phyloP scores from a whole-genome alignment of 1,140 invertebrate genomes.

The Marisa cornuarietis region DNA sequence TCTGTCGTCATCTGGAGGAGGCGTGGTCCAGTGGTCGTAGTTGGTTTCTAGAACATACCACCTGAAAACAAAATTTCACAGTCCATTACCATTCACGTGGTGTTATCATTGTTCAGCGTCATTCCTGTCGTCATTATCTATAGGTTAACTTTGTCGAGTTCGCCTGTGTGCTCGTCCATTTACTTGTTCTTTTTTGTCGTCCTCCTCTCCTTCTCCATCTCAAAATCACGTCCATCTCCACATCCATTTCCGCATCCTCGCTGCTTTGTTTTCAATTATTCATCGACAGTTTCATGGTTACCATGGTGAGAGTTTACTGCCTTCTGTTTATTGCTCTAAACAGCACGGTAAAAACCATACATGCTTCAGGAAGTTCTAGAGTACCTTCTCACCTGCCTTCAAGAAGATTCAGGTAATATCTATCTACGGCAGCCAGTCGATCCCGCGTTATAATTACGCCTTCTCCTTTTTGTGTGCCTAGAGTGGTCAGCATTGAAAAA shows the following conservation, averaged over 20 bases:
- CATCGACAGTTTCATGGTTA: not conserved
- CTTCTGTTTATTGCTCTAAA: too few species aligned
- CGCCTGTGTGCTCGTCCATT: not conserved
- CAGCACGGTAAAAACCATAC: not conserved
- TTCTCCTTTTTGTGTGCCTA: slow-evolving; percentile 39
- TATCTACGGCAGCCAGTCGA: slow-evolving; percentile 43
- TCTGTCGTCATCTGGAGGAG: slow-evolving; percentile 49
- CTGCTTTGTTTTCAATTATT: not conserved
- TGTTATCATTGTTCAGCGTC: not conserved
- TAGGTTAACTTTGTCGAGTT: too few species aligned
- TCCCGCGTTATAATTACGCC: slow-evolving; percentile 57
- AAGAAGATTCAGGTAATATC: slow-evolving; percentile 44
- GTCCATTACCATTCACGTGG: not conserved
- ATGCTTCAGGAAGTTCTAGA: not conserved
- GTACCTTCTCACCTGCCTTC: slow-evolving; percentile 32
- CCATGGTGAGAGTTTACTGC: not conserved
- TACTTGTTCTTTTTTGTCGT: not conserved
- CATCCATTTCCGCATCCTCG: too few species aligned
- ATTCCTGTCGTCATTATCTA: not conserved
- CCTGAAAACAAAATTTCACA: slow-evolving; percentile 27
- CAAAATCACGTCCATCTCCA: too few species aligned
- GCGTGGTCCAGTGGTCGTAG: slow-evolving; percentile 56
- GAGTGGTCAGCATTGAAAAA: not conserved
- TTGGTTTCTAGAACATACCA: slow-evolving; percentile 61
- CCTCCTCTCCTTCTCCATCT: not conserved